A percentile compares a stretch with the other conserved stretches of the same genome.
Evolutionary conservation across 1,140 invertebrate genomes (phyloP).

Genomic region (Cydia strobilella): DNA sequence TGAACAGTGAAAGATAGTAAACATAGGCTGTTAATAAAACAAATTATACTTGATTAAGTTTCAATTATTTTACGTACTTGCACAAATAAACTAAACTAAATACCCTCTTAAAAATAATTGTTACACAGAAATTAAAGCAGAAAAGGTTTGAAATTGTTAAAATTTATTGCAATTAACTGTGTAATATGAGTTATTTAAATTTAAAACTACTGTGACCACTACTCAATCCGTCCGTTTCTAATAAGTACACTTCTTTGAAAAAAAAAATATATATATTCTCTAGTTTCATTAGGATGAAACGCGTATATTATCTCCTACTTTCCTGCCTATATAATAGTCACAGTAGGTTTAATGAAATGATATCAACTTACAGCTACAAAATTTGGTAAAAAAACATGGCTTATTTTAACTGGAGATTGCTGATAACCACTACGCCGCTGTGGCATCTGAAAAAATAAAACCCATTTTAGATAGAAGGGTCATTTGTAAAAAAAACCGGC

Average conservation of each 20-base stretch:
- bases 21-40: slow-evolving; percentile 13
- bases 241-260: slow-evolving; percentile 37
- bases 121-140: neutral
- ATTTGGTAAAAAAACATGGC: slow-evolving; percentile 58
- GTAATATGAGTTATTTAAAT: neutral
- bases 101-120: slow-evolving; percentile 19
- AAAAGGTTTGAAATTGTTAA: neutral
- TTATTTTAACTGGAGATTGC: slow-evolving; percentile 66
- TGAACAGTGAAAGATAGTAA: neutral
- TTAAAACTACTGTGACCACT: slow-evolving; percentile 43
- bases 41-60: slow-evolving; percentile 30
- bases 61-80: slow-evolving; percentile 20
- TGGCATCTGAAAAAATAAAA: slow-evolving; percentile 49
- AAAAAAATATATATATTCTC: slow-evolving; percentile 14
- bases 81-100: slow-evolving; percentile 24
- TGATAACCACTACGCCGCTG: slow-evolving; percentile 25
- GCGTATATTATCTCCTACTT: neutral
- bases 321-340: slow-evolving; percentile 44
- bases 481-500: too few species aligned
- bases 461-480: neutral
- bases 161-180: neutral
- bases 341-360: slow-evolving; percentile 45
- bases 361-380: slow-evolving; percentile 50
- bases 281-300: slow-evolving; percentile 1
- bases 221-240: slow-evolving; percentile 10